These are phyloP conservation scores for Limnothrissa miodon DNA, from an alignment of 2,113 vertebrate species.

Conservation along the genomic window DNA sequence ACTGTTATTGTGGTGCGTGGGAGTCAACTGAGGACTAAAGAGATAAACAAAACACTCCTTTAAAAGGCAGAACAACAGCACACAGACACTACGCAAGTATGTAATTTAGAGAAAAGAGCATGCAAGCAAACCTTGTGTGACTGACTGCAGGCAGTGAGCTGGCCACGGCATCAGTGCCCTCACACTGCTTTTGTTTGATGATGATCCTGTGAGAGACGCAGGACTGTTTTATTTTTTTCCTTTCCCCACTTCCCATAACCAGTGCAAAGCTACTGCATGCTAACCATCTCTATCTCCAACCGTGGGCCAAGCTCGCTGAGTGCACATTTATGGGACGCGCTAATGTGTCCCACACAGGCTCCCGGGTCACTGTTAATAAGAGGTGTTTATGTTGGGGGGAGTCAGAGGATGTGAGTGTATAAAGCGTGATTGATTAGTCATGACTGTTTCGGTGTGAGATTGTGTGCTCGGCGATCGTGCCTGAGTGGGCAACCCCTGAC, in stretches of 20 bases:
- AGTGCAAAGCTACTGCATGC: neutral
- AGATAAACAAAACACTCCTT: slow-evolving; percentile 33
- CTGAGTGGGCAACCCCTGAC: slow-evolving; percentile 39
- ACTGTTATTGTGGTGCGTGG: neutral
- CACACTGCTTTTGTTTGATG: slow-evolving; percentile 25
- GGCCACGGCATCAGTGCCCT: neutral
- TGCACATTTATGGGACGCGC: neutral
- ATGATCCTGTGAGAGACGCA: slow-evolving; percentile 7
- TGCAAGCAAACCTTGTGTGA: slow-evolving; percentile 18
- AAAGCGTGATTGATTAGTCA: slow-evolving; percentile 42
- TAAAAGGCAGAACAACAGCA: slow-evolving; percentile 33
- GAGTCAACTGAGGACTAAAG: slow-evolving; percentile 36
- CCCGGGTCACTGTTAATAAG: slow-evolving; percentile 36
- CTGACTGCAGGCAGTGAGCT: neutral
- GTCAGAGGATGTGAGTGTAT: slow-evolving; percentile 26
- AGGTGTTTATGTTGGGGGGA: slow-evolving; percentile 25
- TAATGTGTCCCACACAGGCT: neutral
- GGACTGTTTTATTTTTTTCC: too few species aligned
- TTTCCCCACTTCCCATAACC: neutral
- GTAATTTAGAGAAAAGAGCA: slow-evolving; percentile 35
- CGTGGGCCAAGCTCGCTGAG: neutral
- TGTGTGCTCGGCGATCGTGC: slow-evolving; percentile 42
- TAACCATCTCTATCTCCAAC: neutral
- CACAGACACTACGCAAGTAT: slow-evolving; percentile 13
- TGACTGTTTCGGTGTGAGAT: slow-evolving; percentile 41